Base-by-base conservation (phyloP, 2,797 vertebrate species). In the Epinephelus awoara region DNA sequence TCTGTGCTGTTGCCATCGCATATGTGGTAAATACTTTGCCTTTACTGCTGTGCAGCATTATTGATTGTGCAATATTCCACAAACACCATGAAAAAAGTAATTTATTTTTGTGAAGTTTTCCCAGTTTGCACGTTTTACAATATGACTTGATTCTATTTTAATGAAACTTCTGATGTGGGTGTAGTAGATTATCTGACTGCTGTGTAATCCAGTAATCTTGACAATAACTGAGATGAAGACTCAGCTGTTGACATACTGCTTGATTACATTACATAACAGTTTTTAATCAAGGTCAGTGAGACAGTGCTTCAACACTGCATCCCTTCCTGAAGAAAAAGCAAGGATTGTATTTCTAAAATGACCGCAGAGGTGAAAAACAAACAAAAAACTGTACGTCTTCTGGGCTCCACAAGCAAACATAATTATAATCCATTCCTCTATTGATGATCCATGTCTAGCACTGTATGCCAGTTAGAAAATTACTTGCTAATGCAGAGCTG, bases 401-500 rank as follows among this genome's bases (percentile, higher is more conserved):
- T 12, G 11, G 40, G 55, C 56, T 55, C 29, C 18, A 23, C 10
- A 51, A 34, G 59, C 46, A 83, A 73, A 78, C 70, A 79, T 75
- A 18, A 62, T 29, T 64, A 73, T 21, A 52, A 56, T 76, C 47
- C 5, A 65, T 42, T 76, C 61, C n/a, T 71, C 25, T n/a, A 46
- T 25, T 57, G 38, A 73, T 77, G 63, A 78, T 40, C 55, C 46
- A 61, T 50, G 40, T 66, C 46, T 29, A 17, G 51, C 18, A 46
- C 47, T 29, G 21, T 65, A 62, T 47, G 38, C n/a, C 34, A 61
- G 47, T 67, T 70, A 66, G 58, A 68, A 85, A 75, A 81, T 83
- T 9, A 81, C 40, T 84, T 55, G 67, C 62, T 74, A 69, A 82
- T 67, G 69, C 75, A 82, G 71, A 52, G 68, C 67, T 70, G 61